Evolutionary conservation across 1,140 invertebrate species (phyloP), one percentile per base, ranked within the genome.

Genomic region (Platyura marginata): DNA sequence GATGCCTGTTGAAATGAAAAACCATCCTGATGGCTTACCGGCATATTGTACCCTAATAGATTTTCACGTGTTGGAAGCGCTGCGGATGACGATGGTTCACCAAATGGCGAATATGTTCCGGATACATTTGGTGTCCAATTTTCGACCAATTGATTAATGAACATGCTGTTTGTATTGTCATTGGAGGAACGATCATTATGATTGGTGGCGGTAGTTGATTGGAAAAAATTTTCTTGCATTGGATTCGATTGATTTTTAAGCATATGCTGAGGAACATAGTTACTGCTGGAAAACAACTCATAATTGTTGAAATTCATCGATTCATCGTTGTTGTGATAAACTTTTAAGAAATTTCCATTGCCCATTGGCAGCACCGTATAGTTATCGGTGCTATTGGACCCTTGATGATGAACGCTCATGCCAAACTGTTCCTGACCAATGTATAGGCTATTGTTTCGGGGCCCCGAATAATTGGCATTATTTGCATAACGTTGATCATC

Each of bases 101-200:
- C 79, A 63, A 87, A 84, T 6, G 81, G 81, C 44, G 75, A 78
- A 53, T 84, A 87, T n/a, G 78, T 81, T 2, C 79, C 81, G 35
- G 70, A 77, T n/a, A 75, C 72, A 56, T 82, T 83, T 10, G 79
- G 79, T 6, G 73, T 71, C 79, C 81, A 83, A 60, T 83, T 85
- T n/a, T 77, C 78, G 10, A 84, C 71, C 15, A 85, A 63, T 61
- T 83, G 81, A 46, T 84, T 79, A 40, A 84, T 74, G 36, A 69
- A 51, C 44, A 56, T 38, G 9, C n/a, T 38, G 11, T 5, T 38
- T 5, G 10, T 38, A 5, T 9, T 18, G 18, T 38, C 36, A 15
- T 11, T 11, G 11, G 16, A n/a, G 11, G 13, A 34, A 34, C 32
- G 32, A 21, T 38, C 36, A 11, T 10, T 18, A n/a, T 18, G 10